Base-by-base conservation (phyloP, 1,140 invertebrate species). In the Zaprionus gabonicus region DNA sequence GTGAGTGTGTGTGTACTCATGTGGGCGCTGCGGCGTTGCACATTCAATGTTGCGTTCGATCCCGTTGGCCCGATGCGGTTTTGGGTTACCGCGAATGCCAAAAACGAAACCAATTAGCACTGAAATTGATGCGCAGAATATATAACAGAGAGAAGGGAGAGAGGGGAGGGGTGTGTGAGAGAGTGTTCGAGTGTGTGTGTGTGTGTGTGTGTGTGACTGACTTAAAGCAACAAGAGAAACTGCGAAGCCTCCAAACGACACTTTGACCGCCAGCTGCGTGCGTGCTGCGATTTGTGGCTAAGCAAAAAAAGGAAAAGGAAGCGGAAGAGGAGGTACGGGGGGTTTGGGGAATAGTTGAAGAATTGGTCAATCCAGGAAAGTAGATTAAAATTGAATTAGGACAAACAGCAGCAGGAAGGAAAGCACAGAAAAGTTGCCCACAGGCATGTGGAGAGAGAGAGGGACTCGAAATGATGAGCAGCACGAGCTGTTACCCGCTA, bases 341-440 rank as follows among this genome's bases (percentile, higher is more conserved):
- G 20, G 31, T 1, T 4, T 0, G 1, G 12, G 38, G 4, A 38
- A 60, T n/a, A 13, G 25, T n/a, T 44, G 58, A 15, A 44, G 28
- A 44, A 27, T 31, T 51, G 60, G 31, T 65, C 51, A 51, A 53
- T 25, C 49, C 55, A 31, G 44, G 44, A 65, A 71, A 82, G 69
- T 87, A 71, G 58, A 82, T 86, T 80, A 73, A 74, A 80, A 86
- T 87, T 73, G 63, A 86, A 85, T 85, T 86, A 85, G 79, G 36
- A 25, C 51, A 49, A 60, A 41, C 56, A 67, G 71, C 51, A 62
- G 46, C 51, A 62, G 51, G 53, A 68, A 62, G 51, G 53, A 68
- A 66, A 36, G 53, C 53, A 31, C 28, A 20, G 9, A 28, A n/a
- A 34, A 49, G 34, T 31, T 51, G 34, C 25, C 28, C 13, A 3